A percentile compares a stretch with the other conserved stretches of the same genome.
Evolutionary conservation across 2,113 vertebrate genomes (phyloP).

Genomic region (Trematocara variabile): DNA sequence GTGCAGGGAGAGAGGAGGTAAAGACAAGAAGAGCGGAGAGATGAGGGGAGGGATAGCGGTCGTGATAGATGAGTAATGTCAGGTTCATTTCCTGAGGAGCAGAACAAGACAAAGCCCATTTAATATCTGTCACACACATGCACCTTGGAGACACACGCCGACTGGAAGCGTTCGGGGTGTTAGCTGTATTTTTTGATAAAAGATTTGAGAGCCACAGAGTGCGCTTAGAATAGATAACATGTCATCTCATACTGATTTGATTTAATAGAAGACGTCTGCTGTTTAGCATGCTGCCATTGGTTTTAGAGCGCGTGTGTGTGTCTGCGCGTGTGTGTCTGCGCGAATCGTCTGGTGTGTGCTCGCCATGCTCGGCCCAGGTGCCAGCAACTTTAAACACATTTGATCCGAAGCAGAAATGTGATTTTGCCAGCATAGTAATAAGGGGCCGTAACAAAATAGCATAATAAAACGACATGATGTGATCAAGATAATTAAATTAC

Average conservation of each 20-base stretch:
- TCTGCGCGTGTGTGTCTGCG: not conserved
- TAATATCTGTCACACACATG: slow-evolving; percentile 41
- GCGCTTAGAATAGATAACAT: slow-evolving; percentile 43
- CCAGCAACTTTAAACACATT: slow-evolving; percentile 34
- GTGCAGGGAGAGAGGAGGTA: not conserved
- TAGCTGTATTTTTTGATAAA: slow-evolving; percentile 30
- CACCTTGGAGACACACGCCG: not conserved
- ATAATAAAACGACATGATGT: slow-evolving; percentile 55
- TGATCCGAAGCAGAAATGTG: slow-evolving; percentile 43
- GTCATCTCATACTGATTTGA: slow-evolving; percentile 39
- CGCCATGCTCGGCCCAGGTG: slow-evolving; percentile 35
- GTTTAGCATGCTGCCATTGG: slow-evolving; percentile 38
- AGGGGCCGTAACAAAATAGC: slow-evolving; percentile 36
- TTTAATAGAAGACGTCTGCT: slow-evolving; percentile 29
- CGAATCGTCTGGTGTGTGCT: not conserved
- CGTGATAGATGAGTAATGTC: slow-evolving; percentile 63
- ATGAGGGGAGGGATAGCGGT: slow-evolving; percentile 18
- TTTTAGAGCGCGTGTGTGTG: not conserved
- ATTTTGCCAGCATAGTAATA: slow-evolving; percentile 57
- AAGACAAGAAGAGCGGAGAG: slow-evolving; percentile 5
- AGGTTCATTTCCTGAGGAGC: slow-evolving; percentile 60
- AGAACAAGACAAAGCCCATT: slow-evolving; percentile 58
- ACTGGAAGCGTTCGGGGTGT: not conserved
- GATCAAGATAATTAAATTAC: slow-evolving; percentile 57
- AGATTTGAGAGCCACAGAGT: slow-evolving; percentile 22